Evolutionary conservation across 2,113 vertebrate genomes (phyloP).

Genomic region (Coracopsis vasa): DNA sequence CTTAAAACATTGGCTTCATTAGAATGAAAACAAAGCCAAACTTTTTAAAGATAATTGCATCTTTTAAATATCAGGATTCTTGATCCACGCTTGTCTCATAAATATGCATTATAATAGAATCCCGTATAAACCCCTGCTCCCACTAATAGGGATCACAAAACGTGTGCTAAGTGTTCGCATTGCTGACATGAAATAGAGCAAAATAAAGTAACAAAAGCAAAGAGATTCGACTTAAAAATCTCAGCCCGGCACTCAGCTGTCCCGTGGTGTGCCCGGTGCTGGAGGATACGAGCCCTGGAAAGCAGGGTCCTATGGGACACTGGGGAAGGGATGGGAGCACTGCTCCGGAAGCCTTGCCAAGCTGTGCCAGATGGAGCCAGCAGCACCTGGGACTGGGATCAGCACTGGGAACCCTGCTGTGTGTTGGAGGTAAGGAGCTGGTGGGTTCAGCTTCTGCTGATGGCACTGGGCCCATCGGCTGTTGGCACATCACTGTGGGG

Average conservation of each 20-base stretch:
- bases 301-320: rapidly evolving
- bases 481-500: rapidly evolving
- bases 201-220: not conserved
- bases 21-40: slow-evolving; percentile 73
- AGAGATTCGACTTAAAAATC: not conserved
- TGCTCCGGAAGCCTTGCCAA: rapidly evolving
- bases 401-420: not conserved
- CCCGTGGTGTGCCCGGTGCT: rapidly evolving
- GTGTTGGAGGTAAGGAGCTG: not conserved
- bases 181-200: not conserved
- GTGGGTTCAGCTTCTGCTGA: not conserved
- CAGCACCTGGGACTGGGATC: rapidly evolving
- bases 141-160: slow-evolving; percentile 23
- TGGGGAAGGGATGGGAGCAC: not conserved
- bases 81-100: slow-evolving; percentile 67
- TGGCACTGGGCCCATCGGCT: rapidly evolving
- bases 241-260: not conserved
- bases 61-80: slow-evolving; percentile 68
- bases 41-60: slow-evolving; percentile 74
- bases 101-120: slow-evolving; percentile 69
- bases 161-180: not conserved
- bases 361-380: not conserved
- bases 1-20: slow-evolving; percentile 69
- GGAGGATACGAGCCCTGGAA: not conserved
- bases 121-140: slow-evolving; percentile 10